Evolutionary conservation across 2,797 vertebrate species (phyloP).

Genomic region (Myiotriccus ornatus): DNA sequence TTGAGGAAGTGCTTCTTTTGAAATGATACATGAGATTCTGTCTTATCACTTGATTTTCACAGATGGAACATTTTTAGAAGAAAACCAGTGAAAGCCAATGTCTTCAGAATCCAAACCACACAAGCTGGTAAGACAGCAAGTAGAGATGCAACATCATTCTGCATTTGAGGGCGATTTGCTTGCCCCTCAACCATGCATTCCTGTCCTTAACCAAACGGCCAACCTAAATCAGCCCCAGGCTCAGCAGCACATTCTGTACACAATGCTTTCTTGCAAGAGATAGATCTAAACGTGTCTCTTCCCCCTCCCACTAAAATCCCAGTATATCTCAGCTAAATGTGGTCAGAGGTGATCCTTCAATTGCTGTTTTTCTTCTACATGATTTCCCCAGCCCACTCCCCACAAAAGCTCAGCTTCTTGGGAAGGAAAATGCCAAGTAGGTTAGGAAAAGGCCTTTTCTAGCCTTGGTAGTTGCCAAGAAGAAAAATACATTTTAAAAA

Average conservation of each 20-base stretch:
- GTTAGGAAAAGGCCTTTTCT: constrained; percentile 42
- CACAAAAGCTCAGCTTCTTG: not conserved
- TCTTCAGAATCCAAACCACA: not conserved
- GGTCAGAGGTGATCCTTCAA: not conserved
- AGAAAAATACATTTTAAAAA: constrained; percentile 67
- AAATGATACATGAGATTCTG: not conserved
- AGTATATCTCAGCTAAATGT: not conserved
- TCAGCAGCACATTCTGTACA: not conserved
- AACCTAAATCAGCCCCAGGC: not conserved
- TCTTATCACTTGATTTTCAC: not conserved
- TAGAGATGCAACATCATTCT: not conserved
- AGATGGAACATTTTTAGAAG: not conserved
- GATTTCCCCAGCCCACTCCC: not conserved
- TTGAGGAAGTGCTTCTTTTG: not conserved
- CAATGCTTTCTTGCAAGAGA: not conserved
- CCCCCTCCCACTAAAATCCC: not conserved
- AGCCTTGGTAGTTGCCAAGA: constrained; percentile 56
- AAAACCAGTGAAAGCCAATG: not conserved
- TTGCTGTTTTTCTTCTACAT: not conserved
- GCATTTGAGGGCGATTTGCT: not conserved
- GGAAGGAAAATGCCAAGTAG: constrained; percentile 7
- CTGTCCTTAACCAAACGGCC: not conserved
- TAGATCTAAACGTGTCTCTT: not conserved
- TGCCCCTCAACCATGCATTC: not conserved
- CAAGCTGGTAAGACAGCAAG: not conserved